Percentiles rank a stretch among this genome's conserved stretches.
Conservation (phyloP, 2,797 vertebrate species). For the Poecilia wingei region DNA sequence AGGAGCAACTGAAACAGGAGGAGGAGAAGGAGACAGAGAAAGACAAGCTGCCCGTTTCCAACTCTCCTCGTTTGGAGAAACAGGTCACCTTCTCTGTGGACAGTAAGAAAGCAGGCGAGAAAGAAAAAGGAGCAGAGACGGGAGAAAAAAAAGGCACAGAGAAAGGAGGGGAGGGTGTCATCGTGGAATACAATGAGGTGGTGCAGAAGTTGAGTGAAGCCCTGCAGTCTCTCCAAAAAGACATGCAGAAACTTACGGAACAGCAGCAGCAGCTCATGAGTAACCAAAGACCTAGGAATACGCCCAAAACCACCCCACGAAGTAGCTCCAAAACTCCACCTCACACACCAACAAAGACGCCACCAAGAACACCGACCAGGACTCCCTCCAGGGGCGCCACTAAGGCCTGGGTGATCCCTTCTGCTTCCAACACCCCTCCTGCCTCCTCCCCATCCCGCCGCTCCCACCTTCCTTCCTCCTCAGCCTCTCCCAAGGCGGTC, state of each 20-base stretch:
- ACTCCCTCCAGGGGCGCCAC: slow-evolving; percentile 47
- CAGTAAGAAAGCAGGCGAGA: slow-evolving; percentile 67
- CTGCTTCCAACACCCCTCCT: slow-evolving; percentile 44
- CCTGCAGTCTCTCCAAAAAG: slow-evolving; percentile 85
- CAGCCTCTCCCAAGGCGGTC: slow-evolving; percentile 63
- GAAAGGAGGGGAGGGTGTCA: slow-evolving; percentile 59
- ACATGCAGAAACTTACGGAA: slow-evolving; percentile 91
- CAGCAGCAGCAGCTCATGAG: slow-evolving; percentile 89
- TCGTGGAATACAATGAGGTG: slow-evolving; percentile 89
- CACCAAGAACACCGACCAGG: slow-evolving; percentile 69
- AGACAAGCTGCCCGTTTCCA: slow-evolving; percentile 44
- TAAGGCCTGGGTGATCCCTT: slow-evolving; percentile 85
- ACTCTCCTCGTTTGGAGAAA: slow-evolving; percentile 79
- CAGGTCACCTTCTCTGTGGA: slow-evolving; percentile 90
- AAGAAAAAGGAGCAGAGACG: slow-evolving; percentile 42
- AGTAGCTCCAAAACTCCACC: slow-evolving; percentile 53
- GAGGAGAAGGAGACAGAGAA: slow-evolving; percentile 68
- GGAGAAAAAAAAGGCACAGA: slow-evolving; percentile 40
- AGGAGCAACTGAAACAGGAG: slow-evolving; percentile 78
- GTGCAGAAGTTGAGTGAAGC: slow-evolving; percentile 89
- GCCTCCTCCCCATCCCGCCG: slow-evolving; percentile 64
- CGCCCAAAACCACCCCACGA: slow-evolving; percentile 48
- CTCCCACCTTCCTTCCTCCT: slow-evolving; percentile 46
- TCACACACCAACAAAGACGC: slow-evolving; percentile 70
- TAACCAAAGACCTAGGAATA: slow-evolving; percentile 69